A percentile compares a stretch with the other conserved stretches of the same genome.
Conservation (phyloP, 2,797 vertebrate species). For the Darevskia nairensis region DNA sequence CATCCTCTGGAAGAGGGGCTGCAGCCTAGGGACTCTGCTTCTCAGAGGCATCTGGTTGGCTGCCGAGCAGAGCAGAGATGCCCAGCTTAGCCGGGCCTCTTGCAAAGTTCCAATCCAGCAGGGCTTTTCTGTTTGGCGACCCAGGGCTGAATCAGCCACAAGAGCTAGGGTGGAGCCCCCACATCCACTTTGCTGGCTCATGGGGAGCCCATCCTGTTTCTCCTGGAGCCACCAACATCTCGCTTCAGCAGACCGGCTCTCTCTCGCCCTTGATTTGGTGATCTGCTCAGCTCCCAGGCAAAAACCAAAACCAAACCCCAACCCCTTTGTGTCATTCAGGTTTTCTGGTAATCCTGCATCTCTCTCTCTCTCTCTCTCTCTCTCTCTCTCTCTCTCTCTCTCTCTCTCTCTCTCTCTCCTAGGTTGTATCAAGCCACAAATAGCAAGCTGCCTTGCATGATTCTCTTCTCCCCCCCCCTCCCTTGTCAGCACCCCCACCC, state of each 20-base stretch:
- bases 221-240: neutral
- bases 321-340: slow-evolving; percentile 66
- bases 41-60: no score
- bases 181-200: neutral
- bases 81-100: no score
- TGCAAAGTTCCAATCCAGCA: no score
- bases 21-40: no score
- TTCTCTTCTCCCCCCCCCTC: slow-evolving; percentile 20
- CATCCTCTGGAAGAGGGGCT: no score
- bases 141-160: neutral
- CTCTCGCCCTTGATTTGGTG: slow-evolving; percentile 60
- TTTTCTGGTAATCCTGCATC: slow-evolving; percentile 69
- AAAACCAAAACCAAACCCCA: slow-evolving; percentile 7
- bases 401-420: slow-evolving; percentile 53
- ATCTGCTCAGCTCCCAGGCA: slow-evolving; percentile 58
- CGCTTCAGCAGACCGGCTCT: slow-evolving; percentile 34
- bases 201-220: neutral
- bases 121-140: neutral
- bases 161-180: neutral
- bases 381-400: slow-evolving; percentile 58
- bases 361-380: slow-evolving; percentile 46
- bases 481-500: slow-evolving; percentile 64
- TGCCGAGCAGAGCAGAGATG: no score
- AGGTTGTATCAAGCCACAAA: slow-evolving; percentile 76
- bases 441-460: slow-evolving; percentile 64